phyloP scores from a whole-genome alignment of 2,113 vertebrate species.

The Raphicerus campestris region DNA sequence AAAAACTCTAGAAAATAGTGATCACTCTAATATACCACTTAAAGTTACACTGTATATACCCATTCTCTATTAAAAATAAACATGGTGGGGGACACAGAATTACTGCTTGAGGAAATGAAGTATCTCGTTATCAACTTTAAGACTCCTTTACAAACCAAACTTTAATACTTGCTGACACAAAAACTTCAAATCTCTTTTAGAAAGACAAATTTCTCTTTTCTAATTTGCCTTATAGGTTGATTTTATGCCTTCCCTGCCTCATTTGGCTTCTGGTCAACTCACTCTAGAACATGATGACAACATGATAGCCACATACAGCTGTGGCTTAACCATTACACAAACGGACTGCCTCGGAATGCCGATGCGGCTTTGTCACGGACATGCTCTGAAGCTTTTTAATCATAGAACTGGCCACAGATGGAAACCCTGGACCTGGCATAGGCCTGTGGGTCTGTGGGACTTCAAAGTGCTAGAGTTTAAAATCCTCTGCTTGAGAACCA shows the following conservation, averaged over 20 bases:
- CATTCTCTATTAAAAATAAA: constrained; percentile 9
- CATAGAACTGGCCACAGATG: neutral
- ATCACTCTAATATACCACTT: neutral
- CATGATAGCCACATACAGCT: neutral
- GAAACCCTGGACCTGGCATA: neutral
- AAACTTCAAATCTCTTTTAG: constrained; percentile 37
- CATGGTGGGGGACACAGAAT: neutral
- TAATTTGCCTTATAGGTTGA: constrained; percentile 3
- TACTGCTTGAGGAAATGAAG: neutral
- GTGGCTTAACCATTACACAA: neutral
- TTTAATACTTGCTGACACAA: constrained; percentile 2
- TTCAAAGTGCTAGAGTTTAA: constrained; percentile 17
- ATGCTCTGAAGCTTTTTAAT: neutral
- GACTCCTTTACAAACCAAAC: constrained; percentile 28
- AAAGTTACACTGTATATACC: neutral
- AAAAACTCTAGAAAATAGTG: neutral
- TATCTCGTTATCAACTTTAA: constrained; percentile 32
- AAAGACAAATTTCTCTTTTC: constrained; percentile 3
- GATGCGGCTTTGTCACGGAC: neutral
- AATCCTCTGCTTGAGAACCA: neutral
- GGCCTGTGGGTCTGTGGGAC: neutral
- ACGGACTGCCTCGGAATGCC: neutral
- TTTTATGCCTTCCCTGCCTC: neutral
- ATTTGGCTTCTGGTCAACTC: neutral
- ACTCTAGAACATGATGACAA: constrained; percentile 22